Evolutionary conservation across 2,113 vertebrate genomes (phyloP), one percentile per base, ranked within the genome.

Genomic region (Cottus gobio): DNA sequence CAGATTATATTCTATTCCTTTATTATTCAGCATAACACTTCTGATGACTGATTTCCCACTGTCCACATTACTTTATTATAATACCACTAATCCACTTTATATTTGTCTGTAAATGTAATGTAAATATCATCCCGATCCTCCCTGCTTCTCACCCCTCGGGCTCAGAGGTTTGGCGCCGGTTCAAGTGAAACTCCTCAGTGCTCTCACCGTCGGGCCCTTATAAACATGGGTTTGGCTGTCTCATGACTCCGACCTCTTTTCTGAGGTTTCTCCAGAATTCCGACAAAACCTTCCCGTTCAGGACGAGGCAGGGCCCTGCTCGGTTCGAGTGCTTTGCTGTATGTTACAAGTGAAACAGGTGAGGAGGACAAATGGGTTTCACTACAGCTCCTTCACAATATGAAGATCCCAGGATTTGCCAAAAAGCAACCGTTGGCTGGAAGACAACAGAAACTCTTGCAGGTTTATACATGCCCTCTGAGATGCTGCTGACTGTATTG

Each of bases 371-470:
- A 37, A 76, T 71, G 54, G 54, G 36, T 91, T 82, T 89, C 75
- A 37, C 8, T 37, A 37, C 70, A 54, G 82, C 39, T 79, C n/a
- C 46, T 63, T 75, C 36, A 56, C 62, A 71, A 36, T n/a, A 61
- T 56, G 77, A 82, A 65, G 75, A 75, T 71, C 13, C n/a, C 57
- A 8, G 66, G 79, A 80, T 92, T 90, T 56, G 18, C 22, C 65
- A 79, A 74, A 72, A 68, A 74, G 66, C 79, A 87, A 91, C 82
- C 71, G 86, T 94, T 94, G 95, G 93, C 89, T 70, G 80, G 36
- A 82, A 88, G 86, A 93, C 94, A 95, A 95, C 93, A 94, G 95
- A 95, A 95, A 95, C 94, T 90, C 10, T 30, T 76, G 83, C 95
- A 89, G 89, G 95, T 93, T 90, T 20, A 46, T 83, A 93, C 95